Evolutionary conservation across 2,113 vertebrate species (phyloP).

Genomic region (Desmodus rotundus): DNA sequence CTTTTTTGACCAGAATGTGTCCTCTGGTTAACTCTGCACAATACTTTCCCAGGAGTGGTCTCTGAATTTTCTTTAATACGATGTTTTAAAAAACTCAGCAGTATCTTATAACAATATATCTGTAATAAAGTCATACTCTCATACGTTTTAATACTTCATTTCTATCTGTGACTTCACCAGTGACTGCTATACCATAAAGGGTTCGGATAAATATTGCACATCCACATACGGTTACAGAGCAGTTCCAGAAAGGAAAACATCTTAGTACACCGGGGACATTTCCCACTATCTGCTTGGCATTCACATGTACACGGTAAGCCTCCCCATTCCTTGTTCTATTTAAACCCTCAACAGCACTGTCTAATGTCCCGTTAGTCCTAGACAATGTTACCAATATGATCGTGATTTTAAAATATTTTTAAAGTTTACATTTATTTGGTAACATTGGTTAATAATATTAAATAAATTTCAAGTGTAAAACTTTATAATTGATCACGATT

Average conservation of each 20-base stretch:
- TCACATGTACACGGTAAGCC: not conserved
- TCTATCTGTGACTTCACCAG: not conserved
- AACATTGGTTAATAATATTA: not conserved
- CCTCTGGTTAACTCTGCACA: not conserved
- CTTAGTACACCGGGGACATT: not conserved
- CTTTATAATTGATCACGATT: not conserved
- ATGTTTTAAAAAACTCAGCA: not conserved
- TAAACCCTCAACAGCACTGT: not conserved
- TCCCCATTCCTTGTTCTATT: not conserved
- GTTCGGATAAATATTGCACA: not conserved
- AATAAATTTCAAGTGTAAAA: not conserved
- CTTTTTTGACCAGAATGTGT: not conserved
- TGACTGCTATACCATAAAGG: not conserved
- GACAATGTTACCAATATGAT: not conserved
- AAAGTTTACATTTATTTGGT: not conserved
- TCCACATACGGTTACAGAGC: not conserved
- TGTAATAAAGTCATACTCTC: not conserved
- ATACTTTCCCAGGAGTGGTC: not conserved
- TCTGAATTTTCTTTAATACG: not conserved
- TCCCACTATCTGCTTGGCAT: not conserved
- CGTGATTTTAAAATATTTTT: not conserved
- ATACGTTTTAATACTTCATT: not conserved
- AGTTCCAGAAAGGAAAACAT: not conserved
- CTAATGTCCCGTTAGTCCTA: not conserved
- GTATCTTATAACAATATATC: not conserved